phyloP scores from a whole-genome alignment of 2,888 invertebrate species.

The Diarsia mendica region DNA sequence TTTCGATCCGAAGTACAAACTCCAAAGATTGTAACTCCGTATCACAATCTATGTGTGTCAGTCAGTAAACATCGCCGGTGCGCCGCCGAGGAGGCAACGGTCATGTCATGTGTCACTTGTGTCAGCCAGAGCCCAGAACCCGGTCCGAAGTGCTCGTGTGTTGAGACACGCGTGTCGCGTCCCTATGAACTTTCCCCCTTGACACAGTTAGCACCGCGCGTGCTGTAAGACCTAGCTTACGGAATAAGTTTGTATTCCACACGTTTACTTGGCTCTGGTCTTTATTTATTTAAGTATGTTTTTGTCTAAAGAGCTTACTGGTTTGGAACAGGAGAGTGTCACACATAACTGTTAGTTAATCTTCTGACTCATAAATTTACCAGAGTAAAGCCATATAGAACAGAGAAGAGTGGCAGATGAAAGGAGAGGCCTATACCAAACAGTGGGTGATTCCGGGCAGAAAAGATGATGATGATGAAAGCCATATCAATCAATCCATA shows the following conservation, averaged over 20 bases:
- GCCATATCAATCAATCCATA: neutral
- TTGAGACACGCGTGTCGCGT: conserved; percentile 46
- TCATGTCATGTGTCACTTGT: conserved; percentile 29
- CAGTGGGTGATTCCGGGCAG: too few species aligned
- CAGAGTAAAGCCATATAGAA: neutral
- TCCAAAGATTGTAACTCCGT: conserved; percentile 50
- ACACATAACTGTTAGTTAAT: neutral
- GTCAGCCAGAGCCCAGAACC: conserved; percentile 31
- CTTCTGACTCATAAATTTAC: neutral
- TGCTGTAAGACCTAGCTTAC: conserved; percentile 41
- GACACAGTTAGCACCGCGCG: conserved; percentile 48
- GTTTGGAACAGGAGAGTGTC: neutral
- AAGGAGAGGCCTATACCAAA: too few species aligned
- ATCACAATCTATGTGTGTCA: conserved; percentile 63
- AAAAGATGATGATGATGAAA: too few species aligned
- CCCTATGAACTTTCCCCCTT: conserved; percentile 53
- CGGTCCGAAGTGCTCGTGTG: conserved; percentile 49
- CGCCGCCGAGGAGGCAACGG: conserved; percentile 42
- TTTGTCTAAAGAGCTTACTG: too few species aligned
- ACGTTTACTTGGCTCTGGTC: conserved; percentile 6
- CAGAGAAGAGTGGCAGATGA: too few species aligned
- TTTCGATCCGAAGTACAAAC: conserved; percentile 41
- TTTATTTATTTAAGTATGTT: neutral
- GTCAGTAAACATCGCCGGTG: conserved; percentile 51
- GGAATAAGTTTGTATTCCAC: conserved; percentile 29